These are phyloP conservation scores for Hermetia illucens DNA, from an alignment of 1,140 invertebrate genomes.

Conservation along the genomic window DNA sequence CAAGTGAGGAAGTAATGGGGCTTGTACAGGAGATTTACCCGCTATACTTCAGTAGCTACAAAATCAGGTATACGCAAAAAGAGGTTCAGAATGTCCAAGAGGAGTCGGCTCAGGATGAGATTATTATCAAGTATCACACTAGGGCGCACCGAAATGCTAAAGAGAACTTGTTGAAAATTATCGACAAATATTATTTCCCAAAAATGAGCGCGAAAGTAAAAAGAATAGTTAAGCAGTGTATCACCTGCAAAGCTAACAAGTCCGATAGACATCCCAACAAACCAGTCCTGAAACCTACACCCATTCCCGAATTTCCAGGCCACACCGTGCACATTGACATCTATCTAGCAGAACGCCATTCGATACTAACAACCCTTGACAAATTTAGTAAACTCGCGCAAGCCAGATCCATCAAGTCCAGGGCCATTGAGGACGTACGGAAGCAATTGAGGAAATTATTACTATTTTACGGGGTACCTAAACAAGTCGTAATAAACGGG, in stretches of 20 bases:
- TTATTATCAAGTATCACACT: conserved; percentile 4
- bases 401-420: conserved; percentile 7
- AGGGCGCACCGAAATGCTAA: conserved; percentile 5
- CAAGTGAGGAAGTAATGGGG: conserved; percentile 5
- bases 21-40: conserved; percentile 7
- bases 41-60: conserved; percentile 5
- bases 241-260: conserved; percentile 5
- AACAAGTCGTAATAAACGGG: conserved; percentile 6
- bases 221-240: conserved; percentile 1
- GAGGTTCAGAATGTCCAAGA: neutral
- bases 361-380: conserved; percentile 8
- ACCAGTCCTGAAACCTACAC: conserved; percentile 2
- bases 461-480: conserved; percentile 7
- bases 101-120: conserved; percentile 3
- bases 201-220: conserved; percentile 3
- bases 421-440: conserved; percentile 7
- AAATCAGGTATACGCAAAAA: conserved; percentile 6
- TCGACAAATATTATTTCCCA: conserved; percentile 6
- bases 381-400: conserved; percentile 10
- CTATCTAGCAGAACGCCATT: neutral
- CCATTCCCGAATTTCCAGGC: conserved; percentile 7
- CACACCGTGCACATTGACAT: conserved; percentile 6
- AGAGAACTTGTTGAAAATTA: conserved; percentile 6
- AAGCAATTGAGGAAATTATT: conserved; percentile 5
- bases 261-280: conserved; percentile 6